Evolutionary conservation across 1,140 invertebrate genomes (phyloP).

Genomic region (Lineus longissimus): DNA sequence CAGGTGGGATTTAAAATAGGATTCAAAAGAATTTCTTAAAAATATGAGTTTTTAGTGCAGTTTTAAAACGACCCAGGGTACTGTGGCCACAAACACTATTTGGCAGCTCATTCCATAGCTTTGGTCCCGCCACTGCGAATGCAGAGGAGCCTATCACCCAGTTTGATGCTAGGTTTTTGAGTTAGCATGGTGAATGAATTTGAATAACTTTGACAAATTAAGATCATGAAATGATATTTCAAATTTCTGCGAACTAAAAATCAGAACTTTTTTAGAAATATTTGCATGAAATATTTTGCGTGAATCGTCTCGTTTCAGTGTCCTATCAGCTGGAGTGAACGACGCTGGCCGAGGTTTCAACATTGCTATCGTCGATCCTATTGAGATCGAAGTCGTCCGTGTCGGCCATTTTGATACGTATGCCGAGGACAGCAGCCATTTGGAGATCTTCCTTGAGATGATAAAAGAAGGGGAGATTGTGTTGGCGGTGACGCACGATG

Average conservation of each 20-base stretch:
- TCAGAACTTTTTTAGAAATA: slow-evolving; percentile 4
- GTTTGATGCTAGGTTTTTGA: too few species aligned
- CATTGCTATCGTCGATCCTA: slow-evolving; percentile 49
- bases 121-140: too few species aligned
- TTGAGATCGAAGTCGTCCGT: slow-evolving; percentile 35
- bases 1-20: too few species aligned
- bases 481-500: slow-evolving; percentile 53
- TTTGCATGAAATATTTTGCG: neutral
- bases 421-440: slow-evolving; percentile 51
- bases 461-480: slow-evolving; percentile 52
- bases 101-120: too few species aligned
- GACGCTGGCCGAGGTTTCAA: slow-evolving; percentile 56
- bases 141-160: too few species aligned
- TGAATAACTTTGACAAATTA: too few species aligned
- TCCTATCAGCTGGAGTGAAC: slow-evolving; percentile 51
- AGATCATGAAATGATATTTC: too few species aligned
- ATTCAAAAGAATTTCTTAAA: too few species aligned
- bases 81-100: too few species aligned
- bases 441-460: slow-evolving; percentile 55
- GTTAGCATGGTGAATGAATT: too few species aligned
- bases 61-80: too few species aligned
- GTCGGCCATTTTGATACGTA: slow-evolving; percentile 55
- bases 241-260: neutral
- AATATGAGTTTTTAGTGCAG: too few species aligned
- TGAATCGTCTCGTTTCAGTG: slow-evolving; percentile 29